A percentile compares a stretch with the other conserved stretches of the same genome.
Conservation (phyloP, 1,140 invertebrate species). For the Galleria mellonella region DNA sequence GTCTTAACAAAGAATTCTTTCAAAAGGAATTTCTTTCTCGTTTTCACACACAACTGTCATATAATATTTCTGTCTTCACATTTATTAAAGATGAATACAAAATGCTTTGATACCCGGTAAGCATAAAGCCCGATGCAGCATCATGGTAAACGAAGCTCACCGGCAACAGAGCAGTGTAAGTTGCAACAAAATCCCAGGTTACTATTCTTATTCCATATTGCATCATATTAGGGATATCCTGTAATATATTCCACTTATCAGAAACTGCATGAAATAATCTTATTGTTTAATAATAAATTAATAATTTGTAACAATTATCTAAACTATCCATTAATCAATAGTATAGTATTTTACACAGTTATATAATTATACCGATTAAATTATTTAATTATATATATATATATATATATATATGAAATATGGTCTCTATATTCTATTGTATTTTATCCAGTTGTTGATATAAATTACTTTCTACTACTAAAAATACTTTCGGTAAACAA, state of each 20-base stretch:
- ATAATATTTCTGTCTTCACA: background rate
- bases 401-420: no score
- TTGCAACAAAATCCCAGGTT: conserved; percentile 57
- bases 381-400: no score
- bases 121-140: conserved; percentile 37
- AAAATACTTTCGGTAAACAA: no score
- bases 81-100: conserved; percentile 46
- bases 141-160: conserved; percentile 34
- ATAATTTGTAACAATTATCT: no score
- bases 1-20: background rate
- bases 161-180: conserved; percentile 39
- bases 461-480: no score
- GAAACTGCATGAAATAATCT: conserved; percentile 8
- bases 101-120: conserved; percentile 28
- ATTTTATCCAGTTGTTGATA: no score
- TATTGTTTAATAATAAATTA: no score
- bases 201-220: conserved; percentile 47
- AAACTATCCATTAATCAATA: no score
- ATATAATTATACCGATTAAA: no score
- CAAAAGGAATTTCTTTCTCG: background rate
- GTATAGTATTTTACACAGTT: no score
- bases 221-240: conserved; percentile 37
- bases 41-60: background rate
- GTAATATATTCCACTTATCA: conserved; percentile 47
- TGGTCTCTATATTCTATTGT: no score